Evolutionary conservation across 2,797 vertebrate genomes (phyloP).

Genomic region (Danio tinwini): DNA sequence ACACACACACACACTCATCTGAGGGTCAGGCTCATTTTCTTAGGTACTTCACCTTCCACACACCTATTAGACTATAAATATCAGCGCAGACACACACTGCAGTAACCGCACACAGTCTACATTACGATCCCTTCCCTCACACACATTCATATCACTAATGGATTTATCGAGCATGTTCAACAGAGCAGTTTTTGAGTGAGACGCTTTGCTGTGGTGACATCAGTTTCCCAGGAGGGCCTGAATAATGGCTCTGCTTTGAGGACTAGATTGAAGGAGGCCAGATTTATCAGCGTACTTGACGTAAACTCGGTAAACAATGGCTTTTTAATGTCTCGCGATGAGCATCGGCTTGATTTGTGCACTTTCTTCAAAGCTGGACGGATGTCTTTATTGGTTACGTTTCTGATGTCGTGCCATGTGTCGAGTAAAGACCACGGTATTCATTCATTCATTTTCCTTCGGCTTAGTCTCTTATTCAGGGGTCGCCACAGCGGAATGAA

Average conservation of each 20-base stretch:
- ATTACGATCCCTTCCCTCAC: neutral
- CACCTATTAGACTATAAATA: conserved; percentile 45
- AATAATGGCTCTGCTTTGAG: conserved; percentile 46
- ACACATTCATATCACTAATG: conserved; percentile 41
- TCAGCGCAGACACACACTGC: neutral
- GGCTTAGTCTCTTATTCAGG: too few species aligned
- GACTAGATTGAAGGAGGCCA: conserved; percentile 46
- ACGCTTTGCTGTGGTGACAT: conserved; percentile 14
- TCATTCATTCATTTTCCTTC: too few species aligned
- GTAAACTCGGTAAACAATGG: conserved; percentile 57
- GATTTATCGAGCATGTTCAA: conserved; percentile 22
- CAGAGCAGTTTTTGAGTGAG: conserved; percentile 29
- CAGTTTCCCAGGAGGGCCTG: conserved; percentile 49
- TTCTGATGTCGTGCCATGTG: too few species aligned
- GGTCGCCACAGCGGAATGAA: too few species aligned
- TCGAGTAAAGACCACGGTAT: too few species aligned
- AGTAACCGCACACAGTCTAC: conserved; percentile 7
- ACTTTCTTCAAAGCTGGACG: conserved; percentile 1
- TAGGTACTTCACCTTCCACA: neutral
- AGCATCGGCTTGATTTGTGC: conserved; percentile 41
- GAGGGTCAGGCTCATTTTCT: conserved; percentile 11
- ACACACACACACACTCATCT: conserved; percentile 31
- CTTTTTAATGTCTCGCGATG: conserved; percentile 59
- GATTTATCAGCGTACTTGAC: conserved; percentile 52
- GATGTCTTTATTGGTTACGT: neutral